Percentiles rank a stretch among this genome's conserved stretches.
Conservation (phyloP, 2,113 vertebrate species). For the Microcebus tavaratra region DNA sequence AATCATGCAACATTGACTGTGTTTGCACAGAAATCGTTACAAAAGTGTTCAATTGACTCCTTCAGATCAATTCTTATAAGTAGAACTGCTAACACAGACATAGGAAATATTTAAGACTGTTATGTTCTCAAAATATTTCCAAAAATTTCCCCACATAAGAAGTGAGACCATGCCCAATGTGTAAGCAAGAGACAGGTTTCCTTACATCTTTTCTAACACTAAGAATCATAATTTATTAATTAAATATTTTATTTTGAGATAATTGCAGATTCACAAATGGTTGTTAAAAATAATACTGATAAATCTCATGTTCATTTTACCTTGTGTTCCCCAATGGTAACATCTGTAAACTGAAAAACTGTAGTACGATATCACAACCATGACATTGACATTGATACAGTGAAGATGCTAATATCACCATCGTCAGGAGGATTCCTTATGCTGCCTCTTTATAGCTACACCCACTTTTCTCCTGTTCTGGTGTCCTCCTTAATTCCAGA, state of each 20-base stretch:
- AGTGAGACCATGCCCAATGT: background rate
- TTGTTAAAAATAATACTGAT: background rate
- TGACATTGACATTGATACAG: background rate
- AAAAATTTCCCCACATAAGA: background rate
- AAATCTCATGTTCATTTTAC: background rate
- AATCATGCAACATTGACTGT: background rate
- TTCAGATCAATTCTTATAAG: background rate
- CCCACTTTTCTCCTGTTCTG: background rate
- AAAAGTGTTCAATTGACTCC: background rate
- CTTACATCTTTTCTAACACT: background rate
- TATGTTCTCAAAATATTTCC: background rate
- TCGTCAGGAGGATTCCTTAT: background rate
- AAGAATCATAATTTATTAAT: background rate
- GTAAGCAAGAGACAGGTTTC: background rate
- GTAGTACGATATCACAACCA: background rate
- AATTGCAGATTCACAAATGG: background rate
- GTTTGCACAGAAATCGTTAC: background rate
- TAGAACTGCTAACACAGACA: background rate
- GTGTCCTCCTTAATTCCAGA: background rate
- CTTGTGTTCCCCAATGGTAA: background rate
- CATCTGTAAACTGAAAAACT: background rate
- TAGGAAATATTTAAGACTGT: background rate
- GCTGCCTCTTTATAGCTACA: background rate
- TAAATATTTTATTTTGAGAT: slow-evolving; percentile 1
- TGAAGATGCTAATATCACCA: background rate